Evolutionary conservation across 2,113 vertebrate species (phyloP), one percentile per base, ranked within the genome.

Genomic region (Synchiropus splendidus): DNA sequence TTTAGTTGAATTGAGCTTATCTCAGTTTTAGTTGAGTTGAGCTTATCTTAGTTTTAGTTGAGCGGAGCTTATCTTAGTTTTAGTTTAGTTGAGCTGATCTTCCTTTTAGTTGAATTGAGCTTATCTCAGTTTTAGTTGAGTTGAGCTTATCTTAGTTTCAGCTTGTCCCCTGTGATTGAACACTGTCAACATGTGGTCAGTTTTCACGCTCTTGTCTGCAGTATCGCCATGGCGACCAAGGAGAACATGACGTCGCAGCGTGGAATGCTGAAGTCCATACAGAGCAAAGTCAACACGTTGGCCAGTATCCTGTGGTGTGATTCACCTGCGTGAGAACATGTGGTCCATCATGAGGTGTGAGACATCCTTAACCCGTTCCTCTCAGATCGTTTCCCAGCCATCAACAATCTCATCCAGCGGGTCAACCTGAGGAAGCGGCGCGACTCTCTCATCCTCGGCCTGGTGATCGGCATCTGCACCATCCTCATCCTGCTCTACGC

Each of bases 241-340:
- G 94, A 98, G 87, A 98, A 98, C 81, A 92, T 97, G 90, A 94
- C 94, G 51, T 98, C 92, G 2, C 94, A 98, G 62, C 86, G 94
- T 64, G 91, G 93, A 48, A 53, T 94, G 64, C 72, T 98, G 79
- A 97, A 97, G 76, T 92, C 94, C 49, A 94, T 99, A 86, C 95
- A 98, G 55, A 92, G 92, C 84, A 87, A 86, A 72, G 92, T 98
- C 87, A 99, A 99, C 83, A 96, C 92, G 42, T 84, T 98, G 86
- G 93, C 95, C 71, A 98, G 92, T 99, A 99, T 99, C 95, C 94
- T 99, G n/a, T n/a, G n/a, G n/a, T n/a, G n/a, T n/a, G n/a, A n/a
- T n/a, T n/a, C n/a, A n/a, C n/a, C n/a, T n/a, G n/a, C n/a, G n/a
- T n/a, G n/a, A n/a, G n/a, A n/a, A n/a, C n/a, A n/a, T n/a, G n/a